Conservation (phyloP, 2,888 invertebrate genomes). For the Helicoverpa assulta region DNA sequence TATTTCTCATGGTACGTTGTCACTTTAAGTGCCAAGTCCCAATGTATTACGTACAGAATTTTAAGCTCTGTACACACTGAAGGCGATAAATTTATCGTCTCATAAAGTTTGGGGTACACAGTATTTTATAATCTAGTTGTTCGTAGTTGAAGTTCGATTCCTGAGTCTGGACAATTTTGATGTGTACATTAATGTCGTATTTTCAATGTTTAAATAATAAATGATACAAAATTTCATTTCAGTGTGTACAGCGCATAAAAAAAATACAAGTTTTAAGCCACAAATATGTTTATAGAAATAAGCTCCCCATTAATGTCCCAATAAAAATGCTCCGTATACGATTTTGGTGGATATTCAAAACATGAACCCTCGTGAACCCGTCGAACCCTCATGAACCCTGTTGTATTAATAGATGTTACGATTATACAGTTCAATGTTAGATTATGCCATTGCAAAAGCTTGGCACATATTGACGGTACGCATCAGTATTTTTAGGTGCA, state of each 20-base stretch:
- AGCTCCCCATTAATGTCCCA: not conserved
- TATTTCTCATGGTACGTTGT: conserved; percentile 1
- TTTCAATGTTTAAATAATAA: not conserved
- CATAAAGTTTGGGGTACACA: not conserved
- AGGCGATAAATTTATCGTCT: conserved; percentile 9
- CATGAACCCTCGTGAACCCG: not conserved
- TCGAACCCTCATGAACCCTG: not conserved
- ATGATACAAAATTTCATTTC: not conserved
- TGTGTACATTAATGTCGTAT: not conserved
- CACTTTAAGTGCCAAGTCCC: conserved; percentile 24
- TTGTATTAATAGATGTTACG: not conserved
- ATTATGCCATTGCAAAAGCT: not conserved
- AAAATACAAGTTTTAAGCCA: not conserved
- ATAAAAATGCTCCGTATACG: not conserved
- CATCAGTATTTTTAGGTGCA: no score
- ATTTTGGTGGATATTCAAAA: not conserved
- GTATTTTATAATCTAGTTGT: conserved; percentile 7
- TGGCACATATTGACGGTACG: no score
- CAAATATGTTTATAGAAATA: not conserved
- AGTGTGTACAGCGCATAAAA: conserved; percentile 1
- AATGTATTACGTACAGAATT: conserved; percentile 17
- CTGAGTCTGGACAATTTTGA: not conserved
- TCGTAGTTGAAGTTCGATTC: conserved; percentile 1
- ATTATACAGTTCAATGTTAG: not conserved
- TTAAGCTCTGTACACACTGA: conserved; percentile 34